These are phyloP conservation scores for Mactra quadrangularis DNA, from an alignment of 1,140 invertebrate genomes.

Conservation along the genomic window DNA sequence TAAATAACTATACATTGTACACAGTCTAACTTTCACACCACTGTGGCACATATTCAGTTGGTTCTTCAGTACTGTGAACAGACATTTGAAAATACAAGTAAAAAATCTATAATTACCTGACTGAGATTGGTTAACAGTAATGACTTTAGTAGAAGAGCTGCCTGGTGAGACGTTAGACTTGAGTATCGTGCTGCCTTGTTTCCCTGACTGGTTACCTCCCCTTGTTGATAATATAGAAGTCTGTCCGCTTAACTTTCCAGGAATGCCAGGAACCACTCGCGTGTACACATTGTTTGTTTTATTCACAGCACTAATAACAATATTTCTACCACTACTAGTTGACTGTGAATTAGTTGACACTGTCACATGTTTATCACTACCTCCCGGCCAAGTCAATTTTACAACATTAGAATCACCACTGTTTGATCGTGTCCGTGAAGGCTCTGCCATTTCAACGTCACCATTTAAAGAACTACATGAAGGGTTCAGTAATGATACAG, in stretches of 20 bases:
- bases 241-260: constrained; percentile 65
- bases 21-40: no score
- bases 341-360: constrained; percentile 44
- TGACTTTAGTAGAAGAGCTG: constrained; percentile 75
- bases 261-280: constrained; percentile 72
- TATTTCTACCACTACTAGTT: constrained; percentile 72
- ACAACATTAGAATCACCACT: constrained; percentile 42
- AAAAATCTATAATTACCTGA: constrained; percentile 77
- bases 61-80: no score
- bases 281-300: constrained; percentile 79
- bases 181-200: constrained; percentile 62
- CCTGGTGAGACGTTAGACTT: constrained; percentile 47
- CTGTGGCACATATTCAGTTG: no score
- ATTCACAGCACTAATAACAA: constrained; percentile 78
- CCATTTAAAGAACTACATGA: constrained; percentile 65
- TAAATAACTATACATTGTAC: no score
- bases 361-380: constrained; percentile 38
- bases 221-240: constrained; percentile 77
- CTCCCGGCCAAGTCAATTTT: constrained; percentile 55
- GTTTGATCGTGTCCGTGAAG: constrained; percentile 13
- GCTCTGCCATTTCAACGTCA: constrained; percentile 66
- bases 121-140: constrained; percentile 76
- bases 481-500: constrained; percentile 71
- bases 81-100: no score
- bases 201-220: constrained; percentile 67